Percentiles rank a stretch among this genome's conserved stretches.
Conservation (phyloP, 2,113 vertebrate genomes). For the Nothobranchius furzeri region DNA sequence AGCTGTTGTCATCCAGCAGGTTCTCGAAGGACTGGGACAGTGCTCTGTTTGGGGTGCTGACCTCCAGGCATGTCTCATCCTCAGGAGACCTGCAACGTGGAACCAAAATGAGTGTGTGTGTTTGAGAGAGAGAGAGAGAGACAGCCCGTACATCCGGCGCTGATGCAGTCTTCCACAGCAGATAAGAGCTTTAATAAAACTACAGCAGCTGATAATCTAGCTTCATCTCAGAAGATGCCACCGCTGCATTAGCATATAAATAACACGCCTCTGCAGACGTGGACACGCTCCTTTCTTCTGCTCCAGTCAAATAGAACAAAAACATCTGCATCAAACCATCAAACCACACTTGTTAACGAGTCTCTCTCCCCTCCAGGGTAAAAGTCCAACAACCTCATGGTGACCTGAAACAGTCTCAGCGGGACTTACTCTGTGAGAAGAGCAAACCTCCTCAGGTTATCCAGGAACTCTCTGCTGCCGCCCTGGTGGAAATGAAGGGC, state of each 20-base stretch:
- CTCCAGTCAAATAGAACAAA: background rate
- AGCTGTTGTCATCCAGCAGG: conserved; percentile 91
- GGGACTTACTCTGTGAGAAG: conserved; percentile 89
- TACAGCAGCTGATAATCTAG: conserved; percentile 67
- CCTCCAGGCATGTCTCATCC: conserved; percentile 83
- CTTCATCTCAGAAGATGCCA: conserved; percentile 64
- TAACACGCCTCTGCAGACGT: background rate
- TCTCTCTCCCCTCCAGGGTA: too few species aligned
- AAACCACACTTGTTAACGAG: too few species aligned
- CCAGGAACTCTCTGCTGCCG: conserved; percentile 87
- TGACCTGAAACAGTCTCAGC: too few species aligned
- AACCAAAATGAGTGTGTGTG: background rate
- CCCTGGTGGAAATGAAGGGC: conserved; percentile 95
- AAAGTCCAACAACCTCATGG: too few species aligned
- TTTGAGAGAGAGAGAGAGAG: background rate
- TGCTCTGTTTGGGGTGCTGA: conserved; percentile 87
- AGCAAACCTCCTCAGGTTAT: conserved; percentile 87
- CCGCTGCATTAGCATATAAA: conserved; percentile 51
- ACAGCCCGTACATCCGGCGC: conserved; percentile 41
- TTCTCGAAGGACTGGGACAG: conserved; percentile 98
- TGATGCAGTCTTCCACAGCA: conserved; percentile 72
- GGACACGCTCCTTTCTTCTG: background rate
- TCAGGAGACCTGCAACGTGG: conserved; percentile 78
- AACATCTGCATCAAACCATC: too few species aligned
- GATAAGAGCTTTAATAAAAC: conserved; percentile 96